Evolutionary conservation across 2,113 vertebrate genomes (phyloP).

Genomic region (Hippocampus mohnikei): DNA sequence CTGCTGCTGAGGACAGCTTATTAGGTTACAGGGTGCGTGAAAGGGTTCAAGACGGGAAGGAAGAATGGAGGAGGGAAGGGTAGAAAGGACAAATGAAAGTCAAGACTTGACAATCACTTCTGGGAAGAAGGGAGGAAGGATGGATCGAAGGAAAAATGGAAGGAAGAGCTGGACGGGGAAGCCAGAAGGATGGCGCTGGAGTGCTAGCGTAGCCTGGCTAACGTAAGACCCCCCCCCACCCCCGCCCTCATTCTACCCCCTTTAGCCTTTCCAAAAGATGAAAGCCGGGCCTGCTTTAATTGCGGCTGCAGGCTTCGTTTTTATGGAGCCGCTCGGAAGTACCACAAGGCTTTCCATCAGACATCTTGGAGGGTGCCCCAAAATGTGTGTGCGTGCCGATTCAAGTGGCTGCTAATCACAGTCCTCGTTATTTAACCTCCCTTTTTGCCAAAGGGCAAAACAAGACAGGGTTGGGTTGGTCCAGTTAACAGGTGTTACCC

Average conservation of each 20-base stretch:
- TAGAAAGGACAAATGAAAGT: too few species aligned
- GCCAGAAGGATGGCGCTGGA: background rate
- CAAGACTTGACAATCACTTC: too few species aligned
- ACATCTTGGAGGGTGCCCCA: constrained; percentile 55
- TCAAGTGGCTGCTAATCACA: constrained; percentile 63
- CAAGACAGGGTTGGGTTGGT: constrained; percentile 45
- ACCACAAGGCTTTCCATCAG: constrained; percentile 46
- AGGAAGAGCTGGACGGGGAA: too few species aligned
- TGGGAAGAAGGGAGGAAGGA: background rate
- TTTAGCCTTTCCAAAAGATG: constrained; percentile 37
- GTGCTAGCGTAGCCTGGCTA: background rate
- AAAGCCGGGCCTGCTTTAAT: constrained; percentile 60
- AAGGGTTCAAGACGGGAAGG: too few species aligned
- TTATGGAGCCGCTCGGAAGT: constrained; percentile 57
- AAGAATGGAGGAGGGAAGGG: too few species aligned
- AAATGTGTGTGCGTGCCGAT: constrained; percentile 39
- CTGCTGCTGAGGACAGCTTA: too few species aligned
- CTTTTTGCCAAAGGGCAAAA: constrained; percentile 45
- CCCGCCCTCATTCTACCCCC: background rate
- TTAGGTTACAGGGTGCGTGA: too few species aligned
- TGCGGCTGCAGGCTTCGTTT: constrained; percentile 55
- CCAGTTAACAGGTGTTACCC: constrained; percentile 52
- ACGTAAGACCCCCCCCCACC: background rate
- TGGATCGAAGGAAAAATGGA: background rate
- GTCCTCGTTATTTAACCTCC: constrained; percentile 39